phyloP scores from a whole-genome alignment of 2,888 invertebrate genomes.

The Diadegma fenestrale region DNA sequence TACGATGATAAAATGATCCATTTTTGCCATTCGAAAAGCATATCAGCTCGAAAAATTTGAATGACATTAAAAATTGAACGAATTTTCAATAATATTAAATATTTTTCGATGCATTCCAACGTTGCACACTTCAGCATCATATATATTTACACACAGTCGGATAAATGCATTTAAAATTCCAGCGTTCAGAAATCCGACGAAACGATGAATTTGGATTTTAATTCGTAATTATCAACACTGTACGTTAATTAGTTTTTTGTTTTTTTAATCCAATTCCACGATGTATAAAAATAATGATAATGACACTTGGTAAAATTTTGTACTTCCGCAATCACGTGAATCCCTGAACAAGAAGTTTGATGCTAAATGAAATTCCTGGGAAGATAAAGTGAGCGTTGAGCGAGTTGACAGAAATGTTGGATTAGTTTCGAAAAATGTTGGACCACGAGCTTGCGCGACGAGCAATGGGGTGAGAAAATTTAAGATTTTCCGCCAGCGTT shows the following conservation, averaged over 20 bases:
- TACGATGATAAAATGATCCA: no score
- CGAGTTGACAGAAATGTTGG: background rate
- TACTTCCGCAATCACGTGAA: background rate
- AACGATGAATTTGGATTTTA: background rate
- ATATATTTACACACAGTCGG: no score
- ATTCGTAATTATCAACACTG: background rate
- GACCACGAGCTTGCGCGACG: constrained; percentile 11
- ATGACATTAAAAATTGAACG: no score
- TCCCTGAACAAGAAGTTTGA: background rate
- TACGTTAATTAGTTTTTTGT: background rate
- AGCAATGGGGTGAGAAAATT: constrained; percentile 29
- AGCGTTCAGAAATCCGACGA: background rate
- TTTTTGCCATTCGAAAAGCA: no score
- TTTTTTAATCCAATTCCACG: background rate
- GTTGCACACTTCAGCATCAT: no score
- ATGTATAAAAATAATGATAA: background rate
- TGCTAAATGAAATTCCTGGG: constrained; percentile 2
- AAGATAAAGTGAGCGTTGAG: background rate
- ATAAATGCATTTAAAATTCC: background rate
- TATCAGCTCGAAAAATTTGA: no score
- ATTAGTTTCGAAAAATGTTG: constrained; percentile 27
- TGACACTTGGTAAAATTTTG: background rate
- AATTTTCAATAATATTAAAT: no score
- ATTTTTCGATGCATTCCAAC: no score
- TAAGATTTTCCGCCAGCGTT: constrained; percentile 8